Percentiles rank a stretch among this genome's conserved stretches.
phyloP scores from a whole-genome alignment of 2,888 invertebrate genomes.

The Polyploca ridens region DNA sequence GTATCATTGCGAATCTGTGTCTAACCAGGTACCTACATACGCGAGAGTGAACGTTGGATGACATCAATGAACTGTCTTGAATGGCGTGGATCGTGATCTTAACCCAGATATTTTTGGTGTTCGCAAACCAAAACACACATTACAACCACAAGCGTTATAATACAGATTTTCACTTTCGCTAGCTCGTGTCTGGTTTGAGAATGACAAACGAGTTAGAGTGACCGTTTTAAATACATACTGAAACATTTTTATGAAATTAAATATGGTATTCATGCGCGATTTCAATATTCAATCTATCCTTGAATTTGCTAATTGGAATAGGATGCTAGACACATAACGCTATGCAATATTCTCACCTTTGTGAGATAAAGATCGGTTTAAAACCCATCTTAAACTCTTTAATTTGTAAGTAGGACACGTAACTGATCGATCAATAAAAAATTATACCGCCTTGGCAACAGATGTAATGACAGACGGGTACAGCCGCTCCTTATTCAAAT shows the following conservation, averaged over 20 bases:
- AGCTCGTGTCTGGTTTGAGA: neutral
- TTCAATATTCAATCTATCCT: no score
- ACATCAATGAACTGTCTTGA: conserved; percentile 52
- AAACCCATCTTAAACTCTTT: neutral
- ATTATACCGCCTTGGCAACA: conserved; percentile 40
- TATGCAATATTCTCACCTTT: neutral
- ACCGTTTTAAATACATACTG: no score
- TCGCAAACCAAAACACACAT: conserved; percentile 38
- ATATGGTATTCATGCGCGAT: no score
- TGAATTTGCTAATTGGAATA: no score
- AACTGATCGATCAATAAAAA: conserved; percentile 10
- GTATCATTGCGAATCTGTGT: conserved; percentile 22
- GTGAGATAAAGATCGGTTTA: neutral
- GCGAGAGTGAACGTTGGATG: conserved; percentile 28
- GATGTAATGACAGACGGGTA: conserved; percentile 32
- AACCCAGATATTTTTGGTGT: conserved; percentile 53
- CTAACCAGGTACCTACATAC: conserved; percentile 32
- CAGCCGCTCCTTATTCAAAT: conserved; percentile 40
- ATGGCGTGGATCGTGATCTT: conserved; percentile 56
- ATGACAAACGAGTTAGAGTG: neutral
- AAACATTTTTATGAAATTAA: no score
- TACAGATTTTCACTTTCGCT: conserved; percentile 23
- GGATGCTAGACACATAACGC: no score
- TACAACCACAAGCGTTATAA: no score
- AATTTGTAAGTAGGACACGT: conserved; percentile 3